Percentiles rank a stretch among this genome's conserved stretches.
Evolutionary conservation across 2,888 invertebrate species (phyloP).

Genomic region (Ennomos erosarius): DNA sequence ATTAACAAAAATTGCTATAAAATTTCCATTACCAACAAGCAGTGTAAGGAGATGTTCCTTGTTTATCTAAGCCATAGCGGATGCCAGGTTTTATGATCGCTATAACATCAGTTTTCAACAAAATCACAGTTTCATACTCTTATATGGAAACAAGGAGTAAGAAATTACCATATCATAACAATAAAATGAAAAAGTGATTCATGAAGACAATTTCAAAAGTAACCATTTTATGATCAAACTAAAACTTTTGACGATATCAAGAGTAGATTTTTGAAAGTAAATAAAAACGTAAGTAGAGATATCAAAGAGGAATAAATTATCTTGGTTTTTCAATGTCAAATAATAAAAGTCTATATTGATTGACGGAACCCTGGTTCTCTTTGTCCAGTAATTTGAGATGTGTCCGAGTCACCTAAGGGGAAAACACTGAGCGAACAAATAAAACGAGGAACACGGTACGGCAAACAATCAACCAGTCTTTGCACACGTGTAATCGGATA

Average conservation of each 20-base stretch:
- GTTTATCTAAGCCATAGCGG: conserved; percentile 62
- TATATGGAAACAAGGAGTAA: conserved; percentile 62
- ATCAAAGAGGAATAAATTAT: conserved; percentile 12
- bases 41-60: conserved; percentile 51
- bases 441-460: conserved; percentile 57
- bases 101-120: conserved; percentile 72
- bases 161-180: conserved; percentile 54
- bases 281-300: conserved; percentile 1
- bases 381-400: conserved; percentile 63
- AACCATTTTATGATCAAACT: conserved; percentile 31
- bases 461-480: conserved; percentile 71
- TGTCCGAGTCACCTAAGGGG: conserved; percentile 56
- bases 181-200: conserved; percentile 61
- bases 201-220: conserved; percentile 48
- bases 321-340: conserved; percentile 14
- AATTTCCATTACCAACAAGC: conserved; percentile 60
- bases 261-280: conserved; percentile 9
- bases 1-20: conserved; percentile 65
- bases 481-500: conserved; percentile 73
- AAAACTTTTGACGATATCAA: conserved; percentile 19
- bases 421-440: conserved; percentile 70
- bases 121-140: conserved; percentile 59
- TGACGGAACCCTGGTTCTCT: conserved; percentile 44
- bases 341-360: conserved; percentile 32
- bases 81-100: conserved; percentile 67